Percentiles rank a stretch among this genome's conserved stretches.
phyloP scores from a whole-genome alignment of 92 coral and sea anemone species.

The Phenganax stokvisi region DNA sequence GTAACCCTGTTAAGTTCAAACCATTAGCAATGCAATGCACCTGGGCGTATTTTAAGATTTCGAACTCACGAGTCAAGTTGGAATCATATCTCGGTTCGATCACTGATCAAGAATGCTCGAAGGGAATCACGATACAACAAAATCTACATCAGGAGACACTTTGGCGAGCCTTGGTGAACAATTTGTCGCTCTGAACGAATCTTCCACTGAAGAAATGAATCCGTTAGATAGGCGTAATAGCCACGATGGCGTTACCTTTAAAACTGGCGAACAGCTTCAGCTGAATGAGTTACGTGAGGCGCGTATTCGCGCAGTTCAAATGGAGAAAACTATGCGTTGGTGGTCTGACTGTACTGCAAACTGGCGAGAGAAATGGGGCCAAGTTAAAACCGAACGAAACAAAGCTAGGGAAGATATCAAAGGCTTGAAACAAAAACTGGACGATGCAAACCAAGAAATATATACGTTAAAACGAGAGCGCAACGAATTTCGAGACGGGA shows the following conservation, averaged over 20 bases:
- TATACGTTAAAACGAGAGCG: slow-evolving; percentile 70
- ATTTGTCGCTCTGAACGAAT: slow-evolving; percentile 27
- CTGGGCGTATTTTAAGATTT: slow-evolving; percentile 16
- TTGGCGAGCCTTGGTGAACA: background rate
- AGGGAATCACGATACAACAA: background rate
- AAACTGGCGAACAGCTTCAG: slow-evolving; percentile 67
- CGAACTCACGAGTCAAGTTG: background rate
- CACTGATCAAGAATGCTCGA: background rate
- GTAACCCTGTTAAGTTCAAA: slow-evolving; percentile 12
- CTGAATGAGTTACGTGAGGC: slow-evolving; percentile 92
- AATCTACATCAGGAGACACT: background rate
- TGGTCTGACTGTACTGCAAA: slow-evolving; percentile 99
- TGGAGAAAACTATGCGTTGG: slow-evolving; percentile 99
- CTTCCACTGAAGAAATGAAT: slow-evolving; percentile 27
- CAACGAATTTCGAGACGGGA: slow-evolving; percentile 60
- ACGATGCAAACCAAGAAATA: slow-evolving; percentile 68
- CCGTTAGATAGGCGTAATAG: slow-evolving; percentile 28
- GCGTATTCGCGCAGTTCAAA: slow-evolving; percentile 86
- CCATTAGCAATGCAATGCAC: slow-evolving; percentile 12
- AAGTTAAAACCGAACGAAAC: slow-evolving; percentile 91
- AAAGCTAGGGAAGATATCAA: slow-evolving; percentile 90
- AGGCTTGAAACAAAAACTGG: slow-evolving; percentile 72
- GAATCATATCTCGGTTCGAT: slow-evolving; percentile 6
- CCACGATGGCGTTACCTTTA: slow-evolving; percentile 56
- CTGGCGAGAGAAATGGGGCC: slow-evolving; percentile 99